Evolutionary conservation across 2,113 vertebrate genomes (phyloP), one percentile per base, ranked within the genome.

Genomic region (Capra hircus): DNA sequence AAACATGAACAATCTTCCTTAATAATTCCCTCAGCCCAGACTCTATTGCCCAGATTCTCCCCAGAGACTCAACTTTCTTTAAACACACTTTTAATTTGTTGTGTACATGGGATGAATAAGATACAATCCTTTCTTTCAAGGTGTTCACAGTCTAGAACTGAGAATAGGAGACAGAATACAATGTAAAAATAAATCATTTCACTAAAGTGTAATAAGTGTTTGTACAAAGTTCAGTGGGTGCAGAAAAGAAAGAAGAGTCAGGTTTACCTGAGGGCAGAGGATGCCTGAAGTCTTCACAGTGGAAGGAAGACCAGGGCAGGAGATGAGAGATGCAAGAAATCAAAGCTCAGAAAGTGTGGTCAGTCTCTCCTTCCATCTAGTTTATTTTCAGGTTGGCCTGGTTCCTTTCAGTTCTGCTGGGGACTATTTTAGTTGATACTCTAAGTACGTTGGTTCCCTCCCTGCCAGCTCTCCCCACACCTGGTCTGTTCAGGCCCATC

Each of bases 401-500:
- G 36, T 83, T 88, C 80, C 86, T 67, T 57, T 48, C 9, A 55
- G 64, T 78, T 91, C 30, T 95, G 5, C 45, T 60, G 45, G 17
- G 30, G 30, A 45, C 57, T 45, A 12, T 28, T 71, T 50, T 25
- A 77, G 23, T 28, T 19, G 17, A 45, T 17, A 13, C 67, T 87
- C 25, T 71, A 74, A 11, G 43, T 21, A 59, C 2, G 0, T 11
- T 33, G 74, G 28, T 36, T 57, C 92, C 48, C 43, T 77, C 45
- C 57, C 45, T 80, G n/a, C 48, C 55, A 57, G 11, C 40, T 36
- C 23, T 62, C 64, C 48, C 59, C 21, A 55, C 60, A 95, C 91
- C 94, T 97, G 89, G 88, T 74, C 77, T 90, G 71, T 25, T 88
- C 50, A 25, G 90, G 71, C 67, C 93, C 33, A 60, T 96, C 25